Evolutionary conservation across 2,888 invertebrate species (phyloP), one percentile per base, ranked within the genome.

Genomic region (Caenorhabditis angaria): DNA sequence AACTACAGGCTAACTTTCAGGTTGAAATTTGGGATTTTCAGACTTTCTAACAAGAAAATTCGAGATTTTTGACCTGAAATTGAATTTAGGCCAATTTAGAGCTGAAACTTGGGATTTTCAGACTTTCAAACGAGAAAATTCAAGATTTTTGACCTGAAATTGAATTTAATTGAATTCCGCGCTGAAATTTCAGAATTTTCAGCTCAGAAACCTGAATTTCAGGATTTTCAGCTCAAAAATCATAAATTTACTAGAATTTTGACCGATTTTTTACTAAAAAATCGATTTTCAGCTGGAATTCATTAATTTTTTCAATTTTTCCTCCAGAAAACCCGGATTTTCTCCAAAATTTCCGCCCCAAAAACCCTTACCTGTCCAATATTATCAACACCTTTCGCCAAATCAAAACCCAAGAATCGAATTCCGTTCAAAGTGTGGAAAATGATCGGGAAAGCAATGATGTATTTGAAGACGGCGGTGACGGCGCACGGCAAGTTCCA

Each of bases 401-500:
- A 66, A 62, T 87, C 87, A 74, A 84, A 87, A 54, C 83, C 85
- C 35, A 88, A 59, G 76, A 86, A 85, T 14, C 88, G 82, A 51
- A 88, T 76, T 35, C 88, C 88, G 73, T 88, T 88, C 54, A 88
- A 71, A 20, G 83, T 73, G 74, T 88, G 86, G 87, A 83, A 88
- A 54, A 82, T 77, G 71, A 88, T 83, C 25, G 85, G 84, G 74
- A 83, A 87, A 25, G 87, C 84, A 62, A 88, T 80, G 60, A 87
- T 72, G 73, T 85, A 88, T 78, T 88, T 88, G 82, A 87, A 78
- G 55, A 79, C 70, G 48, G 79, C 79, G 50, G 82, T 83, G 27
- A 88, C 72, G 20, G 78, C 77, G 18, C 66, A 64, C 25, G 88
- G 88, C 27, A 87, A 65, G 57, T 83, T 78, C 72, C 76, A 77